Conservation (phyloP, 2,113 vertebrate genomes). For the Coptodon rendalli region DNA sequence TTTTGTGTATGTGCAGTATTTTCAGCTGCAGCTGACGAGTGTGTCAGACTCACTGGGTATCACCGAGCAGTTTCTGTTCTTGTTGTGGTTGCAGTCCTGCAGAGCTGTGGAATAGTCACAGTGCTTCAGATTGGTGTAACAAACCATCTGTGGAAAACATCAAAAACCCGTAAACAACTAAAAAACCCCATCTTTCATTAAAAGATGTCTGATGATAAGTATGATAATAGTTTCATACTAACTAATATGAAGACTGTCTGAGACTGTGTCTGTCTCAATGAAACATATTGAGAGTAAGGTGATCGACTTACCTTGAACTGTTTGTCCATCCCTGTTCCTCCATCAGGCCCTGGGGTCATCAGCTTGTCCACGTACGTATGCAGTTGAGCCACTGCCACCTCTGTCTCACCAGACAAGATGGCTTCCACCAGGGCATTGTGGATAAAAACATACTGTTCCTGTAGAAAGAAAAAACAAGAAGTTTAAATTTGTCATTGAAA, state of each 20-base stretch:
- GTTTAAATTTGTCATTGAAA: background rate
- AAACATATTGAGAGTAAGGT: background rate
- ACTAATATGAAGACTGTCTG: background rate
- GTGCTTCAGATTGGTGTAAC: conserved; percentile 76
- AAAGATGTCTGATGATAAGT: background rate
- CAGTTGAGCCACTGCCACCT: conserved; percentile 78
- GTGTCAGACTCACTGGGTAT: conserved; percentile 79
- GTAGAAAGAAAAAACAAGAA: background rate
- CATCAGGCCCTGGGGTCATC: conserved; percentile 80
- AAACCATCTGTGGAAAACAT: conserved; percentile 76
- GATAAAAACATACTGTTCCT: conserved; percentile 97
- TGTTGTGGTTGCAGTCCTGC: conserved; percentile 82
- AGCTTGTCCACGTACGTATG: conserved; percentile 88
- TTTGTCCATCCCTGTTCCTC: conserved; percentile 83
- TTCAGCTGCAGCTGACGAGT: background rate
- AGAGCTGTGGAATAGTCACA: conserved; percentile 80
- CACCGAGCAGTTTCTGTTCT: conserved; percentile 82
- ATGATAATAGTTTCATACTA: background rate
- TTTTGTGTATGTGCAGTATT: background rate
- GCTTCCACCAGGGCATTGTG: conserved; percentile 90
- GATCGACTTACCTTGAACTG: conserved; percentile 84
- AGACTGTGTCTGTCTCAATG: background rate
- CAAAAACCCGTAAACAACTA: background rate
- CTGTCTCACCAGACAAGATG: conserved; percentile 85
- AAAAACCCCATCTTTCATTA: accelerated